Evolutionary conservation across 1,140 invertebrate genomes (phyloP).

Genomic region (Cyclargus thomasi): DNA sequence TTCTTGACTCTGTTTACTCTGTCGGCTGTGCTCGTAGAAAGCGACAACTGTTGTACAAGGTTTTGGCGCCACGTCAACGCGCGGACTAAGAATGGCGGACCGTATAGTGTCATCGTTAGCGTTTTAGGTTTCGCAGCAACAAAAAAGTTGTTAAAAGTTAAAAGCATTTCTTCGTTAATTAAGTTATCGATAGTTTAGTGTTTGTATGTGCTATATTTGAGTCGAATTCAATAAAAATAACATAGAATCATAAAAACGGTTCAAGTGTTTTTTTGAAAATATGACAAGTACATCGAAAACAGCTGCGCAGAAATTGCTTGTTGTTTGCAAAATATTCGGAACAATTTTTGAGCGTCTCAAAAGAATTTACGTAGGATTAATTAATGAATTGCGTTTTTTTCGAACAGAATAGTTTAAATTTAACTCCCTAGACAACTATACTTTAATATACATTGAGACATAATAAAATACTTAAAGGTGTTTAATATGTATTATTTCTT

Average conservation of each 20-base stretch:
- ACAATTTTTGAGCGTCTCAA: not conserved
- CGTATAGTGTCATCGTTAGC: not conserved
- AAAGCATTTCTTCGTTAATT: no score
- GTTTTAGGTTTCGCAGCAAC: no score
- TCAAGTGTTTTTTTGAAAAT: no score
- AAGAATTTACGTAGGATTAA: not conserved
- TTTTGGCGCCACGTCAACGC: not conserved
- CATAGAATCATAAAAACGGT: not conserved
- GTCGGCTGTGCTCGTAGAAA: slow-evolving; percentile 7
- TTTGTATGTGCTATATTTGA: no score
- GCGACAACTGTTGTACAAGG: not conserved
- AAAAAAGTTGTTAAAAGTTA: no score
- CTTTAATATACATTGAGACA: no score
- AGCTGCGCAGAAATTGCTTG: not conserved
- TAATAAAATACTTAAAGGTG: no score
- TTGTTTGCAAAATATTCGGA: not conserved
- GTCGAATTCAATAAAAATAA: not conserved
- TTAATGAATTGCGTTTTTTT: not conserved
- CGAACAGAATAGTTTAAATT: not conserved
- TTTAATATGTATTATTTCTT: no score
- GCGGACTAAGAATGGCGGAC: not conserved
- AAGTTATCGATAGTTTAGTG: not conserved
- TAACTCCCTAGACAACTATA: not conserved
- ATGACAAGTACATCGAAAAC: not conserved
- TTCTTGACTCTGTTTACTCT: slow-evolving; percentile 13